Conservation (phyloP, 1,140 invertebrate genomes). For the Ruditapes philippinarum region DNA sequence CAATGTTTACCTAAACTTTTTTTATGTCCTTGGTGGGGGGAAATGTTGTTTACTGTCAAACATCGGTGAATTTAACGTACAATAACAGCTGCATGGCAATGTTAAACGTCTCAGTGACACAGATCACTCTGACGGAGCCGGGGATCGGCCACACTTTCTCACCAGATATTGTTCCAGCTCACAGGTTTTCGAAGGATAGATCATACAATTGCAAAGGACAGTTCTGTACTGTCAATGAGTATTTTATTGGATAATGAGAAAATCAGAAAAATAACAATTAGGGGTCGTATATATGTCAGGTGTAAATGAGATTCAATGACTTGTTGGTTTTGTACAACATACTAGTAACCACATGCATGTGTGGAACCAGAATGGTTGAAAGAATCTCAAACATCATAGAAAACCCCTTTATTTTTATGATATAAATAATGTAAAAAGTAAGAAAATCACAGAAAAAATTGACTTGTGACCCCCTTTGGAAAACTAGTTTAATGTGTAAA, state of each 20-base stretch:
- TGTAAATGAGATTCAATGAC: too few relatives aligned
- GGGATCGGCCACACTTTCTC: not conserved
- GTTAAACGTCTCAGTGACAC: constrained; percentile 9
- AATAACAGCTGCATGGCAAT: not conserved
- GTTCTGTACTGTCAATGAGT: not conserved
- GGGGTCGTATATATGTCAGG: too few relatives aligned
- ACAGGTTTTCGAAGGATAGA: too few relatives aligned
- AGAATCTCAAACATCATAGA: too few relatives aligned
- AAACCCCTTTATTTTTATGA: too few relatives aligned
- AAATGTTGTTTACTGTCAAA: constrained; percentile 33
- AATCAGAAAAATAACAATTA: not conserved
- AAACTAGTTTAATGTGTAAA: too few relatives aligned
- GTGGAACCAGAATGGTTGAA: too few relatives aligned
- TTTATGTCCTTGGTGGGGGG: not conserved
- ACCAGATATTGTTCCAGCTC: not conserved
- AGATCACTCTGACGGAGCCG: not conserved
- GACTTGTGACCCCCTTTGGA: too few relatives aligned
- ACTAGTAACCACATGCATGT: too few relatives aligned
- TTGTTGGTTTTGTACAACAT: too few relatives aligned
- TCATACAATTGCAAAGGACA: not conserved
- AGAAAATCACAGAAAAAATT: too few relatives aligned
- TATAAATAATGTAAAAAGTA: too few relatives aligned
- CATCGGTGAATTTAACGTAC: not conserved
- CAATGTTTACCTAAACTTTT: not conserved
- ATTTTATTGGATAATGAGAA: not conserved